These are phyloP conservation scores for Prolemur simus DNA, from an alignment of 2,113 vertebrate genomes.

Conservation along the genomic window DNA sequence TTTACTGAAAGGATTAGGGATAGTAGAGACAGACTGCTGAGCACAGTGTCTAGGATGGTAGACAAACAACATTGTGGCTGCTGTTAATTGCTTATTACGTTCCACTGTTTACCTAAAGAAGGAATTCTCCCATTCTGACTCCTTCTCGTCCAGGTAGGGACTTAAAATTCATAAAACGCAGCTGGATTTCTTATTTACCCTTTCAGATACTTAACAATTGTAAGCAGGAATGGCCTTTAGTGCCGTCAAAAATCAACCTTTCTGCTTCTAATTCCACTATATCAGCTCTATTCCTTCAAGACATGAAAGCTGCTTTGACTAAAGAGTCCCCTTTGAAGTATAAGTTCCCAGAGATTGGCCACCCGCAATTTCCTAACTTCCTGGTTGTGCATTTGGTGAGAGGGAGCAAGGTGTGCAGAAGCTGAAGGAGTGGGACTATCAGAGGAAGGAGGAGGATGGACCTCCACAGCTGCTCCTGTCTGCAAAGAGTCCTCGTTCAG, in stretches of 20 bases:
- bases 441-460: neutral
- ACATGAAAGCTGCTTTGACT: neutral
- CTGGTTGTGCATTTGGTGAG: too few species aligned
- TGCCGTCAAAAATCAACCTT: neutral
- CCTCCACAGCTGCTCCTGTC: rapidly evolving
- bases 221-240: neutral
- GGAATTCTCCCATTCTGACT: neutral
- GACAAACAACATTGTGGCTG: neutral
- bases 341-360: neutral
- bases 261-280: neutral
- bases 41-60: rapidly evolving
- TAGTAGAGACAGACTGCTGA: neutral
- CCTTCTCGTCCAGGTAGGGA: neutral
- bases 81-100: neutral
- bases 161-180: neutral
- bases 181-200: neutral
- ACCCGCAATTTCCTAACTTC: neutral
- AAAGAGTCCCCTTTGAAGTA: neutral
- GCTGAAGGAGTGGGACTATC: too few species aligned
- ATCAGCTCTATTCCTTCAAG: neutral
- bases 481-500: rapidly evolving
- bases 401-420: neutral
- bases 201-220: neutral
- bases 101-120: neutral
- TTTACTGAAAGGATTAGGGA: neutral